Evolutionary conservation across 2,113 vertebrate genomes (phyloP), one percentile per base, ranked within the genome.

Genomic region (Protobothrops mucrosquamatus): DNA sequence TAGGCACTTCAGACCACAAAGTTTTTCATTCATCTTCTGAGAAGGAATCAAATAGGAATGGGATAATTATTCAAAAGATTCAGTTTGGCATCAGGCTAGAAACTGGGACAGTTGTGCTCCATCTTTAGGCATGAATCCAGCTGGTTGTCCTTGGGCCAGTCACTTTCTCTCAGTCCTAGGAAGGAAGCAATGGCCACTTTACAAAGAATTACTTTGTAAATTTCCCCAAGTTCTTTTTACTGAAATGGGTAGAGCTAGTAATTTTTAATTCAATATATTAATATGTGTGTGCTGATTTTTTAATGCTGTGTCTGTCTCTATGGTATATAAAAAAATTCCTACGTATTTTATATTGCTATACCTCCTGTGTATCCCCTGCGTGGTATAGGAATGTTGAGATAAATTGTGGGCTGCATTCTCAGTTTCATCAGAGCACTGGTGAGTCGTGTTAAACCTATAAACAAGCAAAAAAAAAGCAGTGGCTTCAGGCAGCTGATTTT

Each of bases 21-120:
- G 88, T 74, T 88, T 88, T 61, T 22, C 51, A 11, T 51, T 69
- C 0, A 0, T 55, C 91, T 43, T 85, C 14, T 0, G 0, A 43
- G 64, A 89, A 87, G 89, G 64, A 64, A 61, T 92, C 10, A 92
- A 87, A 0, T 90, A 92, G 87, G 74, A 46, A 90, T 92, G 89
- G 89, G n/a, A 88, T 92, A 92, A 94, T 96, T 96, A 96, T 96
- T 97, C 89, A 85, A 94, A 93, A 93, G 85, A 92, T 92, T 85
- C 52, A 87, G 85, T 92, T 64, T 64, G 61, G 56, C 56, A 59
- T 59, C 56, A 59, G 22, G 22, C 61, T 64, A 64, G 61, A 64
- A 64, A n/a, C 59, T 64, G 59, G 59, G 26, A 12, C 11, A 64
- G 3, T 14, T 64, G 26, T 64, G 61, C 26, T 64, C 56, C 7